Base-by-base conservation (phyloP, 2,888 invertebrate species). In the Epirrita christyi region DNA sequence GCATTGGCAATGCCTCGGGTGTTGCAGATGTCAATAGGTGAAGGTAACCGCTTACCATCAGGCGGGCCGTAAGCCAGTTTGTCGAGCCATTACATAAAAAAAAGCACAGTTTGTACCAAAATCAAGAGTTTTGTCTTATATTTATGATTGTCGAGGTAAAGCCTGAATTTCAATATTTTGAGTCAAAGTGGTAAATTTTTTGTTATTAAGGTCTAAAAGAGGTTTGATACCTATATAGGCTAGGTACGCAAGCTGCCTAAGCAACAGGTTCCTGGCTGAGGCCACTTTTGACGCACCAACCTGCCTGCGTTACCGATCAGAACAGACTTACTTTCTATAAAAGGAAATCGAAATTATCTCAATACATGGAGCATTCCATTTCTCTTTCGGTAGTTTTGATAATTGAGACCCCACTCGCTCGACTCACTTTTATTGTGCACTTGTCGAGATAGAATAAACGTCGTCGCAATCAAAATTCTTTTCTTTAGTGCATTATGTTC, bases 311-410 rank as follows among this genome's bases (percentile, higher is more conserved):
- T 77, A 77, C 71, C 77, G 78, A 87, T 84, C 81, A 76, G 80
- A 83, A 83, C 85, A 85, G 83, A 86, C 77, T 91, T 86, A 90
- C 91, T 91, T 91, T 91, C 91, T 91, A 90, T 85, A 88, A 88
- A 89, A 88, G 88, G 89, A 91, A 90, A 91, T 88, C 90, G 89
- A 90, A 90, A 90, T 89, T 86, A 84, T 85, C 82, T 86, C 80
- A 85, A 80, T 81, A 81, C 83, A 83, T 83, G 82, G 80, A 76
- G 82, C 87, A 88, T 87, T 87, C 85, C 86, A 86, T 88, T 91
- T 88, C 88, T 86, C 87, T 86, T 83, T 83, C 83, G 76, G 78
- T 80, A 83, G 81, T 86, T 88, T 85, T 84, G 81, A 84, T 88
- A 86, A 87, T 88, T 83, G 85, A 81, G 78, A 78, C 75, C 68